phyloP scores from a whole-genome alignment of 1,140 invertebrate species.

The Pentalonia nigronervosa region DNA sequence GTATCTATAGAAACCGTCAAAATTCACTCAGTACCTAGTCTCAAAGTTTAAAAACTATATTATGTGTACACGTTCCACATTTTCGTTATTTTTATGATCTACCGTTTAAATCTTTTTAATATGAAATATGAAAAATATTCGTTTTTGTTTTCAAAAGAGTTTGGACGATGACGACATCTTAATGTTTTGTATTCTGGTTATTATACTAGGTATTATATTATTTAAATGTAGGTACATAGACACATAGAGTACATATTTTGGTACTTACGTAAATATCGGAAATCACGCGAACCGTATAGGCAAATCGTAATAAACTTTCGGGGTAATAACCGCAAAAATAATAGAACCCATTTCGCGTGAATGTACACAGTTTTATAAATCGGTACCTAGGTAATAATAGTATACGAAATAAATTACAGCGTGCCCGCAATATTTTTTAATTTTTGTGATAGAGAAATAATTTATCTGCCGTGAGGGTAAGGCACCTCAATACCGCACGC shows the following conservation, averaged over 20 bases:
- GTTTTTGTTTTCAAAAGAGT: not conserved
- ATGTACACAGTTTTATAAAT: not conserved
- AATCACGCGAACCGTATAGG: constrained; percentile 3
- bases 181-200: not conserved
- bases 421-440: not conserved
- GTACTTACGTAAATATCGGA: not conserved
- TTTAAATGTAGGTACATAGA: not conserved
- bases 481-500: constrained; percentile 1
- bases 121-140: not conserved
- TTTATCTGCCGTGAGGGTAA: not conserved
- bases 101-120: not conserved
- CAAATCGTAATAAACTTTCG: not conserved
- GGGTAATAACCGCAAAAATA: not conserved
- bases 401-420: too few relatives aligned
- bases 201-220: not conserved
- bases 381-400: too few relatives aligned
- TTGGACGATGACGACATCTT: not conserved
- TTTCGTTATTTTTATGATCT: not conserved
- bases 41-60: not conserved
- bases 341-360: not conserved
- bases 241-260: too few relatives aligned
- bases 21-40: not conserved
- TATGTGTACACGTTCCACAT: not conserved
- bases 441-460: not conserved
- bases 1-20: not conserved